phyloP scores from a whole-genome alignment of 2,113 vertebrate genomes.

The Regulus satrapa region DNA sequence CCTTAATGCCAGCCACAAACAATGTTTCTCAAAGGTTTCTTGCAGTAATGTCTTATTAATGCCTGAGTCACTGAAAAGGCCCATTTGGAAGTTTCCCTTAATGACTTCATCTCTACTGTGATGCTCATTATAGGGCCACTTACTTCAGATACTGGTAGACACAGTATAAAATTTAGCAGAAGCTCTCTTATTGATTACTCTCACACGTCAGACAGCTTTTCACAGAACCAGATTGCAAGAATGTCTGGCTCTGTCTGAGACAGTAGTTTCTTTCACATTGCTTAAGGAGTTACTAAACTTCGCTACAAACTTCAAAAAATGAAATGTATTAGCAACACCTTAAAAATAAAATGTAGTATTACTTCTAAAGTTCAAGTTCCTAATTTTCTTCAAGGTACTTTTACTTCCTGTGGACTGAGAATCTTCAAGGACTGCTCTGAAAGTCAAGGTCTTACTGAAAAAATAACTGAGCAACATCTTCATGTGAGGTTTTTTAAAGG shows the following conservation, averaged over 20 bases:
- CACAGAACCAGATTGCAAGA: neutral
- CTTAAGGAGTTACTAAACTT: neutral
- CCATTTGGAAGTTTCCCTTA: slow-evolving; percentile 48
- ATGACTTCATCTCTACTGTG: slow-evolving; percentile 63
- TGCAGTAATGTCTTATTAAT: slow-evolving; percentile 56
- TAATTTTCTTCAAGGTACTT: neutral
- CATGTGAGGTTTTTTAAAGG: neutral
- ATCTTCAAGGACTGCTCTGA: neutral
- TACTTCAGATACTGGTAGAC: neutral
- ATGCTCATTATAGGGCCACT: slow-evolving; percentile 60
- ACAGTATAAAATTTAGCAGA: neutral
- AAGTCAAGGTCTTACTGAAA: neutral
- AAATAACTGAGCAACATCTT: neutral
- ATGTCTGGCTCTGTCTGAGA: neutral
- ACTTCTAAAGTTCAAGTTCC: neutral
- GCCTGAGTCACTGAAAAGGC: slow-evolving; percentile 32
- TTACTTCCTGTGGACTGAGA: neutral
- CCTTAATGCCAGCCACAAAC: neutral
- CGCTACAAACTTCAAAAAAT: neutral
- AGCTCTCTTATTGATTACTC: slow-evolving; percentile 19
- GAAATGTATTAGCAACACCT: neutral
- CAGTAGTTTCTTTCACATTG: neutral
- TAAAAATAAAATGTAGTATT: neutral
- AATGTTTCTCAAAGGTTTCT: slow-evolving; percentile 43
- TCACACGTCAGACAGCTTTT: neutral